phyloP scores from a whole-genome alignment of 2,113 vertebrate species.

The Pteropus alecto region DNA sequence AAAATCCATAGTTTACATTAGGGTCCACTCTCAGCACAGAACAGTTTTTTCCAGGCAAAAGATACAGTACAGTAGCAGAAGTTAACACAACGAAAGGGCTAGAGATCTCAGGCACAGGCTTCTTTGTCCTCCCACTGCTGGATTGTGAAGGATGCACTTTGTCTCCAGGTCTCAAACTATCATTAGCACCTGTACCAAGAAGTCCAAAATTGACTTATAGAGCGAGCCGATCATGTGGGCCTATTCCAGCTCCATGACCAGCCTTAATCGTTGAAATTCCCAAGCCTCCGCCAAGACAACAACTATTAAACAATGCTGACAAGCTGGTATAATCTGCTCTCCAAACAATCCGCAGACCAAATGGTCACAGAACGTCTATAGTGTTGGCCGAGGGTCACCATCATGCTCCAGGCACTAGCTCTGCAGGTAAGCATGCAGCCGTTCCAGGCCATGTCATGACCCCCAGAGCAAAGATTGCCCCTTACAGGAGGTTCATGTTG shows the following conservation, averaged over 20 bases:
- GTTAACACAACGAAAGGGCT: neutral
- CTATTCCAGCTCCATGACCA: neutral
- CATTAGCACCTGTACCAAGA: neutral
- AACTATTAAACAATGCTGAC: neutral
- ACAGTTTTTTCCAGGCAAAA: neutral
- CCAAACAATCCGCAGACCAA: neutral
- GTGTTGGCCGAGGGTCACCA: neutral
- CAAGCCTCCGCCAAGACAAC: neutral
- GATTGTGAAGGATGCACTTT: neutral
- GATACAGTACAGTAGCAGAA: neutral
- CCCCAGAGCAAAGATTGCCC: neutral
- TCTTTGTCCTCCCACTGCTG: neutral
- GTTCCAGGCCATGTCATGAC: neutral
- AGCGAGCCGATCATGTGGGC: neutral
- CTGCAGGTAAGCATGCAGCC: neutral
- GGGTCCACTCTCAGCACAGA: neutral
- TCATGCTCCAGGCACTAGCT: neutral
- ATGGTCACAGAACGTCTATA: neutral
- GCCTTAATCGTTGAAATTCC: neutral
- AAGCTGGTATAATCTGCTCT: neutral
- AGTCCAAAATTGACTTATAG: neutral
- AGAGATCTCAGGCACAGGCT: neutral
- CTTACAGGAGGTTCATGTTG: neutral
- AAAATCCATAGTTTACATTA: neutral
- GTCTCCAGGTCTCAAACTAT: neutral